These are phyloP conservation scores for Hyposoter dolosus DNA, from an alignment of 2,888 invertebrate genomes.

Conservation along the genomic window DNA sequence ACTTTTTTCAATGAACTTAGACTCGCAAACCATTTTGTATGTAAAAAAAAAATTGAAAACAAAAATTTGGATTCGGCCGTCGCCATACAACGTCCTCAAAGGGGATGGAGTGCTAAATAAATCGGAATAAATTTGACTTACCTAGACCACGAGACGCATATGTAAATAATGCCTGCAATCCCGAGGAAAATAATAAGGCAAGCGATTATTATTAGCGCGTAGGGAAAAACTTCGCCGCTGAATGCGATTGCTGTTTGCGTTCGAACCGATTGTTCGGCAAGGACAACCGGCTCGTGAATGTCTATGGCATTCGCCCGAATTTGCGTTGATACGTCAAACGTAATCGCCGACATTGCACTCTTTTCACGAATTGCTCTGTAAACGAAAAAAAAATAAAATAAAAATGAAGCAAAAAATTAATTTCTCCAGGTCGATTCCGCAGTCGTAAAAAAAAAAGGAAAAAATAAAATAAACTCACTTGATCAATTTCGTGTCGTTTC, in stretches of 20 bases:
- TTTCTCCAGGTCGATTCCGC: background rate
- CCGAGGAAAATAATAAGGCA: constrained; percentile 95
- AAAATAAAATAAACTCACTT: constrained; percentile 85
- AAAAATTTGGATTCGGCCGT: too few species aligned
- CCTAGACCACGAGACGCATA: constrained; percentile 97
- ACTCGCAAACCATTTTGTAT: too few species aligned
- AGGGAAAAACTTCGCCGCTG: constrained; percentile 92
- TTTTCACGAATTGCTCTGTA: constrained; percentile 87
- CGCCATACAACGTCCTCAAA: too few species aligned
- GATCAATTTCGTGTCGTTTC: constrained; percentile 90
- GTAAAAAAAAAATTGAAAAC: too few species aligned
- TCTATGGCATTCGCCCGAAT: constrained; percentile 90
- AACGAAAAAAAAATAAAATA: constrained; percentile 2
- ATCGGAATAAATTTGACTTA: constrained; percentile 83
- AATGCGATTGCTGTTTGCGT: constrained; percentile 86
- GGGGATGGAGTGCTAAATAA: background rate
- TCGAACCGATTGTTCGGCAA: constrained; percentile 85
- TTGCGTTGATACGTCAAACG: constrained; percentile 89
- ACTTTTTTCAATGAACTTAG: too few species aligned
- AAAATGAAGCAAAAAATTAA: background rate
- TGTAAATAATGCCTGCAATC: constrained; percentile 95
- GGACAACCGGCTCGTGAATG: constrained; percentile 87
- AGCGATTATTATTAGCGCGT: constrained; percentile 94
- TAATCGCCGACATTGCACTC: constrained; percentile 88
- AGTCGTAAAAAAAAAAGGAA: constrained; percentile 65